Base-by-base conservation (phyloP, 92 coral and sea anemone genomes). In the Pocillopora meandrina region DNA sequence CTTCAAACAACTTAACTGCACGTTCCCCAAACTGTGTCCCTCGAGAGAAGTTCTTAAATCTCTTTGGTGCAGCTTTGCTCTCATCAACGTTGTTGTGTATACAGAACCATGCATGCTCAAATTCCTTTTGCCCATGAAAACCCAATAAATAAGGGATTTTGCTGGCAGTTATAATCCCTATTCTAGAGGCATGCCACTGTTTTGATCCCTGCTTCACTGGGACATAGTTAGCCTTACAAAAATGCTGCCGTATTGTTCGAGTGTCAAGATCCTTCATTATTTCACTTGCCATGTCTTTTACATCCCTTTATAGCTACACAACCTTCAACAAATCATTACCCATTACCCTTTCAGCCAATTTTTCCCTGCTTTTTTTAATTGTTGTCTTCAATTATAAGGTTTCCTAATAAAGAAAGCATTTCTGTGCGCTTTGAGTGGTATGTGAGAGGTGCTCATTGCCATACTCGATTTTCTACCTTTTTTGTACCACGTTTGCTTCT, bases 151-250 rank as follows among this genome's bases (percentile, higher is more conserved):
- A 33, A 47, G 88, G 88, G 15, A 84, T 33, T 61, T 76, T 84
- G 65, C 88, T 84, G 33, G 88, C 88, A 58, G 88, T 85, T 47
- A 85, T 71, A 35, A 34, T 85, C 20, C 88, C 88, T 58, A 85
- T 76, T 70, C 88, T 57, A 52, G 77, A 77, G 5, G 83, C 14
- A 76, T 77, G 83, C 88, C 88, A 85, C 65, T 85, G 83, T 65
- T 62, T 72, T 52, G 84, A 78, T 69, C 89, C 89, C 84, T 86
- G 89, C 62, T 68, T 23, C 69, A 80, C 84, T 9, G 78, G 83
- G 77, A 73, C 78, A 86, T 78, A 86, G 74, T 86, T 86, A 66
- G 67, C 59, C 57, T 85, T 85, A 86, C 84, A 69, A 83, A 83
- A 73, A 83, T 83, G 81, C n/a, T n/a, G n/a, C n/a, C n/a, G n/a